Evolutionary conservation across 2,113 vertebrate species (phyloP).

Genomic region (Colossoma macropomum): DNA sequence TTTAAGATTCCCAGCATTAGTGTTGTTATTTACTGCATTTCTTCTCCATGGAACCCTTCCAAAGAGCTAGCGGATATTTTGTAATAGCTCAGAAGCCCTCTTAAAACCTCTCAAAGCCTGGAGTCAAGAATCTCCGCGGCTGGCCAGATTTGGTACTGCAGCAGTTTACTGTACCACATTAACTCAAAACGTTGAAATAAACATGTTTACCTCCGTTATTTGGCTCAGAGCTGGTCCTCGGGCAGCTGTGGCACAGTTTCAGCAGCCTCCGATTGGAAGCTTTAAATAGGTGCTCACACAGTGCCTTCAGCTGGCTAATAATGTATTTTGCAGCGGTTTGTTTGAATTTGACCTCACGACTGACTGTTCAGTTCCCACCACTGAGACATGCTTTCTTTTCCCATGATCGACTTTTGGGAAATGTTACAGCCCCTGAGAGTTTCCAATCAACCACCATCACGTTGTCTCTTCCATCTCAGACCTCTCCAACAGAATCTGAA

Average conservation of each 20-base stretch:
- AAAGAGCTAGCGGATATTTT: background rate
- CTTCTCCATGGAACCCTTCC: background rate
- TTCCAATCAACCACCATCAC: background rate
- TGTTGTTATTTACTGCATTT: background rate
- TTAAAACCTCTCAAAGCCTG: background rate
- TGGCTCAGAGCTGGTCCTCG: background rate
- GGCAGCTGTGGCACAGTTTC: background rate
- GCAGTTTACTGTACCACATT: background rate
- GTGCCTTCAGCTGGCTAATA: background rate
- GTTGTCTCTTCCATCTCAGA: background rate
- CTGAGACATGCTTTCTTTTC: background rate
- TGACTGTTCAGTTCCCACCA: conserved; percentile 18
- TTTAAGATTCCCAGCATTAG: background rate
- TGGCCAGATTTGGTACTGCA: background rate
- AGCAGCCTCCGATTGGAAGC: background rate
- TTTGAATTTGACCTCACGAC: conserved; percentile 19
- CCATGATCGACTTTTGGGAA: conserved; percentile 15
- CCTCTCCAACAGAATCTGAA: background rate
- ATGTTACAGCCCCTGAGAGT: background rate
- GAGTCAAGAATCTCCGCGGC: background rate
- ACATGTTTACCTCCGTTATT: background rate
- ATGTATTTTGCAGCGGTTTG: background rate
- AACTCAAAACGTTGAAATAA: background rate
- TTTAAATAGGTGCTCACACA: background rate
- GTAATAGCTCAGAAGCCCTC: background rate